phyloP scores from a whole-genome alignment of 2,888 invertebrate species.

The Barypeithes pellucidus region DNA sequence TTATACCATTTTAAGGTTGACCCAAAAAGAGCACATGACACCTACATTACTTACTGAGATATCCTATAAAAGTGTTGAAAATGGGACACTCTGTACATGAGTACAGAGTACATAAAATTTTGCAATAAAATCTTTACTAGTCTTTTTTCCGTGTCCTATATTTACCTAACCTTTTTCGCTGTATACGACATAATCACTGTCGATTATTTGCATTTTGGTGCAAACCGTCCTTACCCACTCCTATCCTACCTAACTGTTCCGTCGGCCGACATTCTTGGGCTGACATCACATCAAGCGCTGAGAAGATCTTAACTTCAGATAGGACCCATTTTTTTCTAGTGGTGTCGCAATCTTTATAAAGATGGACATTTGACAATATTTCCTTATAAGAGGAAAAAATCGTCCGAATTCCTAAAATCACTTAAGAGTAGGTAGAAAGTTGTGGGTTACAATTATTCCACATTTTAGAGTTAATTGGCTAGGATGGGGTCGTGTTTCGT shows the following conservation, averaged over 20 bases:
- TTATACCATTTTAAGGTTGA: too few relatives aligned
- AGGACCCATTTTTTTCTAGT: constrained; percentile 43
- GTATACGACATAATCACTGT: too few relatives aligned
- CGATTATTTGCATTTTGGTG: constrained; percentile 41
- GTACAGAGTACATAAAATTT: too few relatives aligned
- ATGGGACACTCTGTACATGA: too few relatives aligned
- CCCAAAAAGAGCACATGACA: too few relatives aligned
- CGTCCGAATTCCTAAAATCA: constrained; percentile 39
- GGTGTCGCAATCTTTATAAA: constrained; percentile 47
- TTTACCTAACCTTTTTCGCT: too few relatives aligned
- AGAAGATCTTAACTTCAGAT: constrained; percentile 50
- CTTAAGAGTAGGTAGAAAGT: constrained; percentile 34
- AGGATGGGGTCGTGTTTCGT: not conserved
- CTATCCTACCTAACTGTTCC: constrained; percentile 51
- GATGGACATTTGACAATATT: constrained; percentile 34
- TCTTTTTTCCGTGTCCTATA: too few relatives aligned
- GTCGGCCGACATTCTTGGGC: constrained; percentile 50
- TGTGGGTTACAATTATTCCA: not conserved
- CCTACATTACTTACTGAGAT: too few relatives aligned
- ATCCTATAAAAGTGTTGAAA: too few relatives aligned
- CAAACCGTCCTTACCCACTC: constrained; percentile 18
- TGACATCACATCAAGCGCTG: constrained; percentile 49
- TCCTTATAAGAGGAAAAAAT: constrained; percentile 29
- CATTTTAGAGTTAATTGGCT: constrained; percentile 31
- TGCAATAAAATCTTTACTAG: too few relatives aligned